A percentile compares a stretch with the other conserved stretches of the same genome.
Conservation (phyloP, 1,140 invertebrate genomes). For the Carposina sasakii region DNA sequence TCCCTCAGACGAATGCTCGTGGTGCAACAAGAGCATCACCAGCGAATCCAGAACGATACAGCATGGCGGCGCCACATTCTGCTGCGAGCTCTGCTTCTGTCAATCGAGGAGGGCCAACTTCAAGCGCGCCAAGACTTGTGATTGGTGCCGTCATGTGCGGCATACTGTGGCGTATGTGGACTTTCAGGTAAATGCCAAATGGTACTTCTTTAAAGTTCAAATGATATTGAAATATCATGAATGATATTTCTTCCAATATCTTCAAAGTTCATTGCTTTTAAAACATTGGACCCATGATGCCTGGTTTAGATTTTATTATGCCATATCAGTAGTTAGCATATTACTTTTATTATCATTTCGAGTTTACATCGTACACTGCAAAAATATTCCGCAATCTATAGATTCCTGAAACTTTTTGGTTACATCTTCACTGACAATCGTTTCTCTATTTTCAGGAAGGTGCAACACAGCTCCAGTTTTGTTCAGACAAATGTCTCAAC, state of each 20-base stretch:
- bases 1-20: slow-evolving; percentile 74
- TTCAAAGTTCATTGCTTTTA: no score
- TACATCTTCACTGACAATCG: no score
- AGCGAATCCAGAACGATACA: slow-evolving; percentile 73
- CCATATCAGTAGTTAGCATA: no score
- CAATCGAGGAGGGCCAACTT: slow-evolving; percentile 90
- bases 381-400: no score
- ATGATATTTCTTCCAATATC: no score
- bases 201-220: no score
- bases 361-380: no score
- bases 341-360: no score
- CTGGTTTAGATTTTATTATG: no score
- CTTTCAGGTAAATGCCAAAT: slow-evolving; percentile 77
- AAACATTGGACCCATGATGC: no score
- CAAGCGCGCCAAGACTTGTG: slow-evolving; percentile 93
- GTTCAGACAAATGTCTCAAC: slow-evolving; percentile 92
- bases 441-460: slow-evolving; percentile 76
- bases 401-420: no score
- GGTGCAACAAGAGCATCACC: slow-evolving; percentile 74
- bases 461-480: slow-evolving; percentile 85
- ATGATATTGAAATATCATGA: background rate
- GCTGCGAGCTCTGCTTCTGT: slow-evolving; percentile 91
- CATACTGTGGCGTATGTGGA: slow-evolving; percentile 95
- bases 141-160: slow-evolving; percentile 92
- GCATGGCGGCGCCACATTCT: slow-evolving; percentile 79